Evolutionary conservation across 1,140 invertebrate species (phyloP), one percentile per base, ranked within the genome.

Genomic region (Drosophila kanapiae): DNA sequence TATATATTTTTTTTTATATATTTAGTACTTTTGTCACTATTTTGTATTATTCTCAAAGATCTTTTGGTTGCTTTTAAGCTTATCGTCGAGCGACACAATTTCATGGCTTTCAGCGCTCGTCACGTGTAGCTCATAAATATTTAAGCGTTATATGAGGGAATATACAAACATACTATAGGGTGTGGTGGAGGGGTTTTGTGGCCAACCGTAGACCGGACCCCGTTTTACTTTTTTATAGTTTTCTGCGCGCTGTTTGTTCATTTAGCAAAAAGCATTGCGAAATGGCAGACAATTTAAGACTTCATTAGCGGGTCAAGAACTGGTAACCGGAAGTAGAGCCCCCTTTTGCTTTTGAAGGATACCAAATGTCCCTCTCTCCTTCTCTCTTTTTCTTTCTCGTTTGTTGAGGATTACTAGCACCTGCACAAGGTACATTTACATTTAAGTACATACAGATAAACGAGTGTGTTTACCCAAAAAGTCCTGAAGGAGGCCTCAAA

Each of bases 111-210:
- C 53, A 49, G 70, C 38, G 51, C 49, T 68, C 67, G 77, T 87
- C 84, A 87, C 83, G 83, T 83, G 80, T 83, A 71, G 60, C 83
- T 83, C 83, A 87, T 87, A 87, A 87, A 87, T 87, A 82, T 87
- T 87, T 87, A 87, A 87, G 69, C 60, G 62, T 47, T 27, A 49
- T 49, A 42, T 33, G 68, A 56, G 64, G 18, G 62, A 38, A 43
- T 47, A 43, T 23, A 13, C 8, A 54, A 9, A 14, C 6, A 16
- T 14, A 6, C 31, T 13, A 37, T 35, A 43, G n/a, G 47, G 42
- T 33, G 57, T 9, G 31, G 16, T 18, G 38, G 8, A 54, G 42
- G 56, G 67, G 35, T 27, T 7, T 38, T 48, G 27, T 37, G 43
- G 31, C 47, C 31, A 56, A 68, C 35, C 27, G 40, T 42, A 71